phyloP scores from a whole-genome alignment of 2,113 vertebrate genomes.

The Leptodactylus fuscus region DNA sequence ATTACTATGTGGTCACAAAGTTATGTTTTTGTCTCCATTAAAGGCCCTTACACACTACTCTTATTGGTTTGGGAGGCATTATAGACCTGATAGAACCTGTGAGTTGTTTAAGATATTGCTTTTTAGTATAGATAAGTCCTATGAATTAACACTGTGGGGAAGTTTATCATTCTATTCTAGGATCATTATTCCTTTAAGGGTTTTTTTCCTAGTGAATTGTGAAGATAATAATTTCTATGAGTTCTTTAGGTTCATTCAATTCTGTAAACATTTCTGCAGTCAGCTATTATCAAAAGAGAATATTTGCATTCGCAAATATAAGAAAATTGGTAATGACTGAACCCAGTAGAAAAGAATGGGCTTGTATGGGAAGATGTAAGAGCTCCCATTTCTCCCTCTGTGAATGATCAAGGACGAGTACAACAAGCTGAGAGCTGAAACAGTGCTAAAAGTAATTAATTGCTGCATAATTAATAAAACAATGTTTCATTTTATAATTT shows the following conservation, averaged over 20 bases:
- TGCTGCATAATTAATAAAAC: background rate
- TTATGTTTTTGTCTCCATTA: no score
- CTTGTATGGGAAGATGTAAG: background rate
- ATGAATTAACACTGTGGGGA: no score
- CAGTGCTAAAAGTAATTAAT: background rate
- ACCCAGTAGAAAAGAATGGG: background rate
- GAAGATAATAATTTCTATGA: background rate
- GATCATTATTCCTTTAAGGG: no score
- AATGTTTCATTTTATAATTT: background rate
- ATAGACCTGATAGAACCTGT: no score
- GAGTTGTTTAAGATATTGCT: no score
- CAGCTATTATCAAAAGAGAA: background rate
- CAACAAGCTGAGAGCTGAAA: background rate
- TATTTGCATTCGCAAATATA: background rate
- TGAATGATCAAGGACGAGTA: background rate
- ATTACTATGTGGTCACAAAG: no score
- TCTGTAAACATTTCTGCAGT: background rate
- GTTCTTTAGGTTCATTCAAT: background rate
- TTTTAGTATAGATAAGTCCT: no score
- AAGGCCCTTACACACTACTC: no score
- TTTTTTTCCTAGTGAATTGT: background rate
- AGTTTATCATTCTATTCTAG: no score
- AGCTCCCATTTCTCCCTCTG: background rate
- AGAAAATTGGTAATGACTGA: background rate
- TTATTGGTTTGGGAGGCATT: no score